Percentiles rank a stretch among this genome's conserved stretches.
phyloP scores from a whole-genome alignment of 1,140 invertebrate species.

The Penaeus chinensis region DNA sequence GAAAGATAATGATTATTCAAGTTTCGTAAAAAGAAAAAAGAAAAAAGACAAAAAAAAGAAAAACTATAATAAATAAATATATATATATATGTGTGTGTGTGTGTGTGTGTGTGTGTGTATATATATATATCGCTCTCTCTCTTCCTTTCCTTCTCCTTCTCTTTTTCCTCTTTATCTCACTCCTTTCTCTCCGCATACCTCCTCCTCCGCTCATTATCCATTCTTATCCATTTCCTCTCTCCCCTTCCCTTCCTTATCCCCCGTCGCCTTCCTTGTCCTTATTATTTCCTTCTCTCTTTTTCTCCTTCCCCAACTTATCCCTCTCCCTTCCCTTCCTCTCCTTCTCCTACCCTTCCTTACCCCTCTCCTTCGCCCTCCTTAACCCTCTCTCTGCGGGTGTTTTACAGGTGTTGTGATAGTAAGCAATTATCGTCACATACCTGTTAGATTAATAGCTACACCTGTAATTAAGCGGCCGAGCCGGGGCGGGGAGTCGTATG shows the following conservation, averaged over 20 bases:
- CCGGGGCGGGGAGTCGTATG: no score
- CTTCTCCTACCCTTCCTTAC: not conserved
- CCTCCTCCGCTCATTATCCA: no score
- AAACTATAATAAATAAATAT: no score
- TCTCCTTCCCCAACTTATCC: not conserved
- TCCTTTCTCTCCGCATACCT: no score
- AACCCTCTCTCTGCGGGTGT: not conserved
- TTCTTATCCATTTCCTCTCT: not conserved
- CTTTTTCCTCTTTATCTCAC: no score
- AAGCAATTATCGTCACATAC: constrained; percentile 11
- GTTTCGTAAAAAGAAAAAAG: no score
- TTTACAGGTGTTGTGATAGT: constrained; percentile 23
- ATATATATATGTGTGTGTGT: no score
- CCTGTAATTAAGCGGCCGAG: not conserved
- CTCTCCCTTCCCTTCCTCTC: not conserved
- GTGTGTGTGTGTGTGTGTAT: no score
- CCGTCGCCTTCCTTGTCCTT: not conserved
- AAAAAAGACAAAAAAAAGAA: no score
- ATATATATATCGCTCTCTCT: no score
- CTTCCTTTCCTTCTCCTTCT: no score
- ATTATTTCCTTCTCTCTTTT: not conserved
- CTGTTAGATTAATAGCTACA: constrained; percentile 16
- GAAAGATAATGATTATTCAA: no score
- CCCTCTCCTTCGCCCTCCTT: not conserved
- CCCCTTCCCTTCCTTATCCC: not conserved